Evolutionary conservation across 2,797 vertebrate species (phyloP).

Genomic region (Lutjanus argentimaculatus): DNA sequence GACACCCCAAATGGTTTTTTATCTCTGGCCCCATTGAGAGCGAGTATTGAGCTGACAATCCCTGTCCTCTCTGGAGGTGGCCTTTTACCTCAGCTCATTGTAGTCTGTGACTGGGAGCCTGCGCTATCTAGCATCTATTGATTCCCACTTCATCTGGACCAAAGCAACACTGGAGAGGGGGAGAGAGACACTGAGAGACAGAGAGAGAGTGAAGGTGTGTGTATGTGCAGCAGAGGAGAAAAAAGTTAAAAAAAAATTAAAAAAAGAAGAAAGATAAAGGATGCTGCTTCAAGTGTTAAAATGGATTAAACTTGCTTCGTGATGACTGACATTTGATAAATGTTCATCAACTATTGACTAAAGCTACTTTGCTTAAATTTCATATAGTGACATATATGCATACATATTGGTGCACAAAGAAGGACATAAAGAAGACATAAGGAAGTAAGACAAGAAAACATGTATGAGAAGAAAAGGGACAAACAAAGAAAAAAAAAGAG

Average conservation of each 20-base stretch:
- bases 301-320: conserved; percentile 29
- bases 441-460: background rate
- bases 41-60: conserved; percentile 81
- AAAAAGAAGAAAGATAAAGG: conserved; percentile 22
- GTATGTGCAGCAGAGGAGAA: conserved; percentile 22
- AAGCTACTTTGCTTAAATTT: background rate
- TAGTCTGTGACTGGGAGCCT: conserved; percentile 75
- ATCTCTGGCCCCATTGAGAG: conserved; percentile 77
- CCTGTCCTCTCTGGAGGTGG: conserved; percentile 78
- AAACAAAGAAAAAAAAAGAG: background rate
- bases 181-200: conserved; percentile 38
- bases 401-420: background rate
- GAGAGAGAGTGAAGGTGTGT: conserved; percentile 11
- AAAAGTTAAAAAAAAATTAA: background rate
- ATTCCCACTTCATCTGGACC: conserved; percentile 81
- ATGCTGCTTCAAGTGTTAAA: conserved; percentile 49
- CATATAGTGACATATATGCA: background rate
- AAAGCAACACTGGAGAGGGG: conserved; percentile 50
- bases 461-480: background rate
- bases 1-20: conserved; percentile 81
- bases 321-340: conserved; percentile 8
- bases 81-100: conserved; percentile 83
- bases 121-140: conserved; percentile 83
- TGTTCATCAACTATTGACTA: conserved; percentile 13
- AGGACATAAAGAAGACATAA: background rate